Conservation (phyloP, 2,888 invertebrate species). For the Hypercompe scribonia region DNA sequence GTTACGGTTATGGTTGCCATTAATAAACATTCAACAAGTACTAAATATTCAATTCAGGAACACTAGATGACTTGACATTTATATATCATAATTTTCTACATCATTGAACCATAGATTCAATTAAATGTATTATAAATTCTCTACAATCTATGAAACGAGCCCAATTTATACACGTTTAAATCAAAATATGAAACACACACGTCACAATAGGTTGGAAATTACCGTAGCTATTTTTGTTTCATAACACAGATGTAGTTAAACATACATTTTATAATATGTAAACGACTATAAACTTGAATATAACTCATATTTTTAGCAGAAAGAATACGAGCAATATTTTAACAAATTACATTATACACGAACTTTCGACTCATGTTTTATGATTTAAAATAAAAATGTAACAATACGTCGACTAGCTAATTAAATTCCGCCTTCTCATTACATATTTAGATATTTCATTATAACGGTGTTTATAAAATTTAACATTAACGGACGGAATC, state of each 20-base stretch:
- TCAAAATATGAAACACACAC: slow-evolving; percentile 24
- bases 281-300: slow-evolving; percentile 66
- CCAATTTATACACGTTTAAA: slow-evolving; percentile 5
- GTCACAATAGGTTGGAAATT: slow-evolving; percentile 61
- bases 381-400: slow-evolving; percentile 49
- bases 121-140: slow-evolving; percentile 18
- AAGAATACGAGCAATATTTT: slow-evolving; percentile 64
- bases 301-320: slow-evolving; percentile 63
- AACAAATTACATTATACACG: slow-evolving; percentile 62
- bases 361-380: slow-evolving; percentile 57
- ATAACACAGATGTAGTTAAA: slow-evolving; percentile 59
- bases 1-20: not conserved
- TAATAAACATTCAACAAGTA: slow-evolving; percentile 4
- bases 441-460: slow-evolving; percentile 11
- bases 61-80: slow-evolving; percentile 22
- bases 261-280: slow-evolving; percentile 62
- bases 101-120: slow-evolving; percentile 9
- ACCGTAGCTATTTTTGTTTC: slow-evolving; percentile 62
- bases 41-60: not conserved
- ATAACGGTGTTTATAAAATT: not conserved
- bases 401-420: slow-evolving; percentile 45
- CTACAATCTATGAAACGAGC: slow-evolving; percentile 7
- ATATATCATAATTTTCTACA: slow-evolving; percentile 24
- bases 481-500: not conserved
- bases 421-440: slow-evolving; percentile 26